Base-by-base conservation (phyloP, 2,113 vertebrate species). In the Platysternon megacephalum region DNA sequence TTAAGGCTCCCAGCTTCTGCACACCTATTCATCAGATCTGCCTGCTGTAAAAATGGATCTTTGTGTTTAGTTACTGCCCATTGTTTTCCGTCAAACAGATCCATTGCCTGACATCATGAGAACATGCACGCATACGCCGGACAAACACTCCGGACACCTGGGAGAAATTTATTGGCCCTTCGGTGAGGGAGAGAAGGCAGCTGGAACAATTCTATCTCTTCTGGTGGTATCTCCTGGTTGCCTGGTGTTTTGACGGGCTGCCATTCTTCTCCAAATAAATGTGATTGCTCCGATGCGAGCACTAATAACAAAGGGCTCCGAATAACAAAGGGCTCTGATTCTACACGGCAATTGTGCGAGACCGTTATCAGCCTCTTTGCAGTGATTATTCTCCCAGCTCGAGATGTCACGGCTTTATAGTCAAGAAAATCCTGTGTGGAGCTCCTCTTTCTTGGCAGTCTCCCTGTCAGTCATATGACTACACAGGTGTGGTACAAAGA, bases 1-100 rank as follows among this genome's bases (percentile, higher is more conserved):
- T 96, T 85, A 76, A 94, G 61, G 39, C 26, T 39, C 28, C n/a
- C 85, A 87, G 81, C 55, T 42, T 42, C 81, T 58, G 42, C 51
- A 92, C 90, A 88, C 91, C 85, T 26, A 7, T 82, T 21, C 24
- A 61, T 87, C 89, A 97, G 95, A 46, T 97, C 93, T 89, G 72
- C 83, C 85, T 55, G 53, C 89, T 94, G 92, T 88, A 39, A 90
- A 88, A 92, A 24, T 44, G 1, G 46, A 6, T 88, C 29, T 32
- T 44, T 58, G 3, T 58, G 1, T 93, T 93, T 53, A 48, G 28
- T 86, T 49, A 29, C 82, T 76, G 79, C 44, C 58, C 35, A 61
- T 86, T 86, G 12, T 92, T 88, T 6, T 87, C 21, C 68, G 39
- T 52, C 90, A 51, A 32, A 86, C 58, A 2, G 35, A 88, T 79